Conservation (phyloP, 2,113 vertebrate species). For the Tragelaphus buxtoni region DNA sequence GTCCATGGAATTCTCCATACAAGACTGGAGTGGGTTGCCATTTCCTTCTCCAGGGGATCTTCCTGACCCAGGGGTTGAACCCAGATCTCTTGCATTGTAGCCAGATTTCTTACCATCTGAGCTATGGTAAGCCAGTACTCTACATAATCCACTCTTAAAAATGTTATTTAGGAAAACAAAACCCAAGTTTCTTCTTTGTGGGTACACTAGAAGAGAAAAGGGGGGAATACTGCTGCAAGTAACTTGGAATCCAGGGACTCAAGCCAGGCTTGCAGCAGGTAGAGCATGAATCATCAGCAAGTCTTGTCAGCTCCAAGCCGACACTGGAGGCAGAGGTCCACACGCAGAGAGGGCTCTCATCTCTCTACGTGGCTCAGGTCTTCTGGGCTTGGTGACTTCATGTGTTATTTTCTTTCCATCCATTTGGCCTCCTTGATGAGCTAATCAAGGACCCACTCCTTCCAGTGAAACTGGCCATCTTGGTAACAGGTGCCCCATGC, state of each 20-base stretch:
- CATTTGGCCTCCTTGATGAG: background rate
- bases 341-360: background rate
- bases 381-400: background rate
- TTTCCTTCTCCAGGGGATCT: background rate
- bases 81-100: background rate
- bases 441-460: background rate
- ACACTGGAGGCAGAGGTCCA: background rate
- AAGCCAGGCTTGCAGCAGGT: background rate
- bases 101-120: background rate
- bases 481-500: background rate
- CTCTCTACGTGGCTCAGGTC: background rate
- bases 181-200: background rate
- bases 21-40: background rate
- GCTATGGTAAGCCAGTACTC: background rate
- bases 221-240: background rate
- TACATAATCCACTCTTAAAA: background rate
- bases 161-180: background rate
- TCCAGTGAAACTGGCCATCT: background rate
- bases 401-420: background rate
- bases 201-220: background rate
- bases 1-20: background rate
- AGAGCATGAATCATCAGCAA: rapidly evolving
- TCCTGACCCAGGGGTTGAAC: rapidly evolving
- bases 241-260: background rate
- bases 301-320: background rate